Evolutionary conservation across 1,140 invertebrate species (phyloP).

Genomic region (Monomorium pharaonis): DNA sequence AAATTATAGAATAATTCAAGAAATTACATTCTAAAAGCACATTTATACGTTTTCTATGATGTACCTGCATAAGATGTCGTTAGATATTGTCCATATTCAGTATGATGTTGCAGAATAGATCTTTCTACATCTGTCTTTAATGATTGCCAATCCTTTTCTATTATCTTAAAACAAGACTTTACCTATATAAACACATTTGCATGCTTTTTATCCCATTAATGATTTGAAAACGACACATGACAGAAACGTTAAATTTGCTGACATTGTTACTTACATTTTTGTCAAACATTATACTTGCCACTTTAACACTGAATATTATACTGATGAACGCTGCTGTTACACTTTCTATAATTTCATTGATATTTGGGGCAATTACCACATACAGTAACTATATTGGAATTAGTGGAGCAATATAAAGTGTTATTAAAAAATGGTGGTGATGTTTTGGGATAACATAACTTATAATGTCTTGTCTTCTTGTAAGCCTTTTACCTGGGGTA

Average conservation of each 20-base stretch:
- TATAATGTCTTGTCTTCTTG: background rate
- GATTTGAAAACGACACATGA: background rate
- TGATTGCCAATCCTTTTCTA: conserved; percentile 16
- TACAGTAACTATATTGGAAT: conserved; percentile 3
- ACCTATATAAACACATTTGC: background rate
- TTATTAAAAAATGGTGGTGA: background rate
- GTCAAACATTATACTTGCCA: background rate
- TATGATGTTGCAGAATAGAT: background rate
- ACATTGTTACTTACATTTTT: conserved; percentile 21
- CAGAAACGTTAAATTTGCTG: background rate
- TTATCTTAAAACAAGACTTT: conserved; percentile 11
- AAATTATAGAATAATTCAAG: background rate
- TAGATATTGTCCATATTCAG: background rate
- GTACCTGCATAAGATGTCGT: conserved; percentile 26
- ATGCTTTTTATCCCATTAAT: background rate
- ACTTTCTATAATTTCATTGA: conserved; percentile 6
- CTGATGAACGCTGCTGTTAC: background rate
- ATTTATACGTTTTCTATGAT: background rate
- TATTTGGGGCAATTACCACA: background rate
- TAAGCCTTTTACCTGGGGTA: conserved; percentile 12
- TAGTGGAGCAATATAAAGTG: background rate
- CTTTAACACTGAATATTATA: background rate
- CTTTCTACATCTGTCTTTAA: conserved; percentile 23
- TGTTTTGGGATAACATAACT: background rate
- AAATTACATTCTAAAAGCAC: background rate